Evolutionary conservation across 2,888 invertebrate species (phyloP).

Genomic region (Coelopa pilipes): DNA sequence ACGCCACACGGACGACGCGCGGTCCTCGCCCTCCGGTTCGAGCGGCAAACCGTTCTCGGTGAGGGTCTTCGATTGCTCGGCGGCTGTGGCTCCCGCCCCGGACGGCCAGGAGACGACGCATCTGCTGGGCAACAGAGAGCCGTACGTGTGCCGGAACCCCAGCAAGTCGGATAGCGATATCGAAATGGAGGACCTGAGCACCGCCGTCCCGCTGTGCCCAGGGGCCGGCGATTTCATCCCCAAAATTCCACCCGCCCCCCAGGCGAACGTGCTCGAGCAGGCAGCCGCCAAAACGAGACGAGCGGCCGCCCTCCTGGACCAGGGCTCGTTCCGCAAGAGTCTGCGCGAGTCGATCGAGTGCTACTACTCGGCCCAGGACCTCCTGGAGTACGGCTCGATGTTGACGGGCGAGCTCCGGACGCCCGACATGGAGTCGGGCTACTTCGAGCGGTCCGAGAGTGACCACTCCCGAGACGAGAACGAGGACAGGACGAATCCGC

Average conservation of each 20-base stretch:
- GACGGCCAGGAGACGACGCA: background rate
- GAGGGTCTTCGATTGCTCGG: background rate
- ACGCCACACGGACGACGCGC: too few relatives aligned
- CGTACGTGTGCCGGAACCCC: background rate
- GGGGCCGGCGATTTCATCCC: background rate
- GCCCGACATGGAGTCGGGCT: slow-evolving; percentile 59
- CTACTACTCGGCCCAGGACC: slow-evolving; percentile 58
- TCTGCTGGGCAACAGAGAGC: too few relatives aligned
- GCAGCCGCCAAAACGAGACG: background rate
- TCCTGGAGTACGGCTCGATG: slow-evolving; percentile 54
- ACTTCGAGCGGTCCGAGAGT: slow-evolving; percentile 59
- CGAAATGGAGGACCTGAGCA: slow-evolving; percentile 23
- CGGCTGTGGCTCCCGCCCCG: too few relatives aligned
- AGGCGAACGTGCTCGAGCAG: background rate
- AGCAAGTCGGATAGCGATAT: slow-evolving; percentile 24
- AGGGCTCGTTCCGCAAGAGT: slow-evolving; percentile 42
- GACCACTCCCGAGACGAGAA: slow-evolving; percentile 57
- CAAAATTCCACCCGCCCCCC: background rate
- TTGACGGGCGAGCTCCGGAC: slow-evolving; percentile 52
- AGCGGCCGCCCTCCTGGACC: background rate
- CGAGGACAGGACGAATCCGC: slow-evolving; percentile 41
- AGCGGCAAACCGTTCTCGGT: background rate
- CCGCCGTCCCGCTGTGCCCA: background rate
- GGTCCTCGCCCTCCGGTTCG: background rate
- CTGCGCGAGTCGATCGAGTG: slow-evolving; percentile 57